phyloP scores from a whole-genome alignment of 2,113 vertebrate species.

The Spea multiplicata region DNA sequence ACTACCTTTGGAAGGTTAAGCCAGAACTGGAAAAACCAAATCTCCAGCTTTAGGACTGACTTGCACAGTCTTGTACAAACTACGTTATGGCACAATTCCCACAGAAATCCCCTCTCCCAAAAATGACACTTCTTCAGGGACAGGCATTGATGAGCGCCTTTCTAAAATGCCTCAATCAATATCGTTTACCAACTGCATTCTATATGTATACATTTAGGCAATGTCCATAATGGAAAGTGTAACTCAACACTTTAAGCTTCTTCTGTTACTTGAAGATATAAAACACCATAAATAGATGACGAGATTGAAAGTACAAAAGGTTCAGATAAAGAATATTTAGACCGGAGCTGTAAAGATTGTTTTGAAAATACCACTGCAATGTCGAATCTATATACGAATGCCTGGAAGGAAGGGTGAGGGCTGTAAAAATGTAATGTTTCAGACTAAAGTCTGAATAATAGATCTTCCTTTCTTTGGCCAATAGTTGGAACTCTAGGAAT shows the following conservation, averaged over 20 bases:
- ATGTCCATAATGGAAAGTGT: too few relatives aligned
- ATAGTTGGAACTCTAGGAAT: conserved; percentile 28
- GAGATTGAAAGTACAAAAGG: background rate
- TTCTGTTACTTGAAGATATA: too few relatives aligned
- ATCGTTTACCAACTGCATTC: too few relatives aligned
- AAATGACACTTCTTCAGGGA: background rate
- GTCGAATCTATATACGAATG: conserved; percentile 3
- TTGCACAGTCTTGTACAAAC: conserved; percentile 32
- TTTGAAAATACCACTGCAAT: conserved; percentile 7
- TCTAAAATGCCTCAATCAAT: background rate
- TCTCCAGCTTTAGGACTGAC: background rate
- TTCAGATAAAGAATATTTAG: background rate
- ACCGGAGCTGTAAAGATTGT: background rate
- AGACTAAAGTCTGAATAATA: conserved; percentile 12
- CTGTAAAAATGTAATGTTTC: background rate
- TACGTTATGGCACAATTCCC: conserved; percentile 7
- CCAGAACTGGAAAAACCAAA: too few relatives aligned
- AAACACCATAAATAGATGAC: too few relatives aligned
- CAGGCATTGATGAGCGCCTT: too few relatives aligned
- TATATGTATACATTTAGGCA: too few relatives aligned
- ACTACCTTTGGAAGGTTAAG: too few relatives aligned
- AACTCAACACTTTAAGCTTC: too few relatives aligned
- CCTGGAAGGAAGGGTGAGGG: conserved; percentile 21
- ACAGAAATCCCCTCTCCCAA: background rate
- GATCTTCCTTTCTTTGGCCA: background rate